A percentile compares a stretch with the other conserved stretches of the same genome.
Evolutionary conservation across 2,888 invertebrate species (phyloP).

Genomic region (Tipula lateralis): DNA sequence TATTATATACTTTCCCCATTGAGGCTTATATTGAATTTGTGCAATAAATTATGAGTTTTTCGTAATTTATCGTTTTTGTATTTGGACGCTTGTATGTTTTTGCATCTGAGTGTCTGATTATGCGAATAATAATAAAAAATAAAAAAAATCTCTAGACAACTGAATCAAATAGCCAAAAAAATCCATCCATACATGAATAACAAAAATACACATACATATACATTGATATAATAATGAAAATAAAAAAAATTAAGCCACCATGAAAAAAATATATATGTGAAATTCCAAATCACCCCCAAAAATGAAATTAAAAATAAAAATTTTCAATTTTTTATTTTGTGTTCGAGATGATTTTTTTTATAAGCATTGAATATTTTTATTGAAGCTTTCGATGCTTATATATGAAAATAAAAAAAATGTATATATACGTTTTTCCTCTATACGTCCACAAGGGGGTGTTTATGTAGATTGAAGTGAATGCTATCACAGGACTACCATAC

Average conservation of each 20-base stretch:
- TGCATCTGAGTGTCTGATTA: slow-evolving; percentile 19
- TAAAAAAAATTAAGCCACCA: slow-evolving; percentile 12
- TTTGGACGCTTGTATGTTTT: neutral
- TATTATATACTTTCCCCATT: neutral
- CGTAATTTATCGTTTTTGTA: neutral
- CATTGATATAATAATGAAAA: neutral
- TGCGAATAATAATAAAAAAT: slow-evolving; percentile 6
- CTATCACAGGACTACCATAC: slow-evolving; percentile 24
- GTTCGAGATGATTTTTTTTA: slow-evolving; percentile 24
- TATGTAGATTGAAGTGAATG: slow-evolving; percentile 24
- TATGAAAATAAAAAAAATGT: neutral
- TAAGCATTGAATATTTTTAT: slow-evolving; percentile 24
- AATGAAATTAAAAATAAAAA: slow-evolving; percentile 12
- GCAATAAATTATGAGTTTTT: neutral
- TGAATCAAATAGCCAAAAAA: neutral
- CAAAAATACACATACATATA: neutral
- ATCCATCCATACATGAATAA: neutral
- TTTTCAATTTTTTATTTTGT: slow-evolving; percentile 15
- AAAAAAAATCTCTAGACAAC: slow-evolving; percentile 24
- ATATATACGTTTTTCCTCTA: neutral
- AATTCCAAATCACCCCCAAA: slow-evolving; percentile 3
- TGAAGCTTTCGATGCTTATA: slow-evolving; percentile 19
- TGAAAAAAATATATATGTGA: neutral
- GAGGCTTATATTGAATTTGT: neutral
- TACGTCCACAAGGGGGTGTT: slow-evolving; percentile 24